Base-by-base conservation (phyloP, 2,113 vertebrate species). In the Semicossyphus pulcher region DNA sequence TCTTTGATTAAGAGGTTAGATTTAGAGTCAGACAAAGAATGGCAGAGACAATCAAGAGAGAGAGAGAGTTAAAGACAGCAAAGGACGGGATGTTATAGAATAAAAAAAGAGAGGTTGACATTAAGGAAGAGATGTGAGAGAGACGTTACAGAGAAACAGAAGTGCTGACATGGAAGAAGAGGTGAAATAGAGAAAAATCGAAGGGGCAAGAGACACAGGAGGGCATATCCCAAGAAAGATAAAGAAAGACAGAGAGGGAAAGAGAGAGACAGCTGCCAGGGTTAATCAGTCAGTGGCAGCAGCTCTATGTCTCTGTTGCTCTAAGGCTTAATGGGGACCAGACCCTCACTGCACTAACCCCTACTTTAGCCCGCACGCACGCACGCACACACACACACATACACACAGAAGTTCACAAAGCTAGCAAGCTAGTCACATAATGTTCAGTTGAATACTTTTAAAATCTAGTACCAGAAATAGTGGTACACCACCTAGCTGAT, bases 201-300 rank as follows among this genome's bases (percentile, higher is more conserved):
- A 72, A 62, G 28, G 31, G 23, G 18, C 9, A 44, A 53, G 47
- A 65, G 37, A 53, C 32, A 66, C 7, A 48, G 41, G n/a, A 58
- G 39, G 56, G 18, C 21, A 49, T 48, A 66, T 64, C 59, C 65
- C 32, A 44, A 3, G 41, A 49, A 49, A 66, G 52, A 72, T 41
- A 57, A 12, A 41, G 36, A 36, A 12, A 48, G 26, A 48, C 3
- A 12, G 44, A 68, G 70, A 47, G 37, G 39, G 45, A 63, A 32
- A 53, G 54, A 69, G 81, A 65, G 68, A 77, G 81, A 78, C 77
- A 87, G 88, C 80, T 87, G 86, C 44, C 86, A 81, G 53, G 9
- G 67, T 57, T 73, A 78, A 87, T 90, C 85, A 87, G 78, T 86
- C 87, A 83, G 41, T 7, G 26, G 42, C 66, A 76, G 62, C 68